These are phyloP conservation scores for Helobdella robusta DNA, from an alignment of 2,888 invertebrate species.

Conservation along the genomic window DNA sequence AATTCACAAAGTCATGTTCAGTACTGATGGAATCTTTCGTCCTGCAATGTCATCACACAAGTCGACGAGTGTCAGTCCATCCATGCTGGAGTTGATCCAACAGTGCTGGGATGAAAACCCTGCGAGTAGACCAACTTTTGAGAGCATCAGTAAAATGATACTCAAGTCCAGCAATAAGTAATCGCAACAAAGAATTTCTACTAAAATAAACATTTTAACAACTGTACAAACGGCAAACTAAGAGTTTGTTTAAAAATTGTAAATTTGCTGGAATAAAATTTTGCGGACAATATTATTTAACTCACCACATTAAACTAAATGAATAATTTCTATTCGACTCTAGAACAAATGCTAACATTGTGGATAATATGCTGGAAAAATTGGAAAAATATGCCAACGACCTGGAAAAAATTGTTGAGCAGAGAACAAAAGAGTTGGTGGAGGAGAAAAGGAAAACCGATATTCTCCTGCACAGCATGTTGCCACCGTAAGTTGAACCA, in stretches of 20 bases:
- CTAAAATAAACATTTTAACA: too few relatives aligned
- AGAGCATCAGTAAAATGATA: slow-evolving; percentile 13
- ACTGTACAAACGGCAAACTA: too few relatives aligned
- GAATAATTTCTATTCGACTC: too few relatives aligned
- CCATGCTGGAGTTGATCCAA: background rate
- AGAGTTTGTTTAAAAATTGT: too few relatives aligned
- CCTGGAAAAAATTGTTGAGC: slow-evolving; percentile 28
- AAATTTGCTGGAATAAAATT: too few relatives aligned
- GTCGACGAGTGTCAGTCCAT: background rate
- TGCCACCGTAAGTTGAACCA: slow-evolving; percentile 42
- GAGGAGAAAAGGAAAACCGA: slow-evolving; percentile 42
- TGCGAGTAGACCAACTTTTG: slow-evolving; percentile 14
- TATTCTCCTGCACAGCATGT: slow-evolving; percentile 42
- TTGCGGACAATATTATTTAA: too few relatives aligned
- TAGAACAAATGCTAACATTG: slow-evolving; percentile 16
- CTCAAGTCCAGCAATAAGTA: too few relatives aligned
- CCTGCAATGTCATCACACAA: background rate
- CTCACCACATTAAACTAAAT: too few relatives aligned
- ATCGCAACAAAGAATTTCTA: too few relatives aligned
- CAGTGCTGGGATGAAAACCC: slow-evolving; percentile 21
- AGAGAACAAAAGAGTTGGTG: slow-evolving; percentile 28
- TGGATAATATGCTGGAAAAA: slow-evolving; percentile 29
- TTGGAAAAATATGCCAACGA: slow-evolving; percentile 29
- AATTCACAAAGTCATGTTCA: slow-evolving; percentile 6
- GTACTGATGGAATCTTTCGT: background rate